Evolutionary conservation across 1,140 invertebrate genomes (phyloP), one percentile per base, ranked within the genome.

Genomic region (Tetragnatha versicolor): DNA sequence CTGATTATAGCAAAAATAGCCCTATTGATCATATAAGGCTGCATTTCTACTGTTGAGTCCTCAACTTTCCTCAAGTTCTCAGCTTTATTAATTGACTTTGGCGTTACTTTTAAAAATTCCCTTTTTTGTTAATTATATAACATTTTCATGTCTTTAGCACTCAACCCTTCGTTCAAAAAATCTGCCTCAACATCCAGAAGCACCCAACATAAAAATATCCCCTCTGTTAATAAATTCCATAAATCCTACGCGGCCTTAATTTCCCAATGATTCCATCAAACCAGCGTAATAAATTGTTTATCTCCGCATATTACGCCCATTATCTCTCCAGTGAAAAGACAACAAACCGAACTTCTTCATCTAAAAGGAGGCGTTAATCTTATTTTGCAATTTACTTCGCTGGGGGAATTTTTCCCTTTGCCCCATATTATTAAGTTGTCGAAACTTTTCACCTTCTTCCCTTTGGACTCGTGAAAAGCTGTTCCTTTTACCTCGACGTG

Each of bases 241-340:
- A 47, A 47, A 47, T 47, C 42, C 12, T 47, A 47, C 2, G 20
- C 42, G 20, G 20, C 42, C 12, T 47, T 47, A 20, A 47, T 17
- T 47, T 47, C 20, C 42, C 1, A 58, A 58, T 35, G 55, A 58
- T 58, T 58, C 55, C 35, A n/a, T n/a, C 35, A 27, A 58, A 33
- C 55, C 35, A 31, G 55, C 55, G 55, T 58, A 58, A 58, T 58
- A 58, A 58, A 58, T 58, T 58, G 55, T 33, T 58, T 58, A 58
- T 58, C 31, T 58, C 35, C 55, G 29, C 55, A 58, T 35, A 58
- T 58, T 58, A 58, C 29, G 31, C 29, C 55, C 55, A 58, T 58
- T 58, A 58, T 58, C 55, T 58, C 7, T 58, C 12, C 27, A 35
- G 29, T 33, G 35, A 58, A 31, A 31, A 58, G 12, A 14, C 27